These are phyloP conservation scores for Panurus biarmicus DNA, from an alignment of 2,113 vertebrate genomes.

Conservation along the genomic window DNA sequence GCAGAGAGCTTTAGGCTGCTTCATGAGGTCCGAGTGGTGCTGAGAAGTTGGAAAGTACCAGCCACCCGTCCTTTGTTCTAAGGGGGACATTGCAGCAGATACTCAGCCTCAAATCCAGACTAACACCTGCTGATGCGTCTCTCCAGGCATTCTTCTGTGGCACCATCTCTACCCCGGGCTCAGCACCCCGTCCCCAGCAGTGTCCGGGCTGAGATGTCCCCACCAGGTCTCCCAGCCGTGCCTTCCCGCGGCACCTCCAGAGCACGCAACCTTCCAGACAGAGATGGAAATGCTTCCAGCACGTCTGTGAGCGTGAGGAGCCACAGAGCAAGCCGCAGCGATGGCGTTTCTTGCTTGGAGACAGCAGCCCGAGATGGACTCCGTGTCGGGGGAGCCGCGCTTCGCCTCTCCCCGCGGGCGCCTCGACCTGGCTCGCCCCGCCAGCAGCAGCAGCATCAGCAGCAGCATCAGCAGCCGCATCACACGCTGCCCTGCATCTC, in stretches of 20 bases:
- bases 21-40: not conserved
- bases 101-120: not conserved
- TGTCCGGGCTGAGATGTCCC: not conserved
- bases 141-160: not conserved
- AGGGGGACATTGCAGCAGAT: not conserved
- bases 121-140: not conserved
- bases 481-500: not conserved
- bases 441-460: rapidly evolving
- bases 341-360: not conserved
- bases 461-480: not conserved
- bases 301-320: not conserved
- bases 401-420: not conserved
- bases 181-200: rapidly evolving
- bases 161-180: not conserved
- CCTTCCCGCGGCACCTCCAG: not conserved
- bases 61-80: not conserved
- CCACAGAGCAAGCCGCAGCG: rapidly evolving
- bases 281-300: not conserved
- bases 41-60: not conserved
- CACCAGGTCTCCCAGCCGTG: rapidly evolving
- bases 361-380: not conserved
- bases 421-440: not conserved
- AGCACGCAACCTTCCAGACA: rapidly evolving
- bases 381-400: rapidly evolving
- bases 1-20: not conserved